Base-by-base conservation (phyloP, 2,797 vertebrate species). In the Mus caroli region DNA sequence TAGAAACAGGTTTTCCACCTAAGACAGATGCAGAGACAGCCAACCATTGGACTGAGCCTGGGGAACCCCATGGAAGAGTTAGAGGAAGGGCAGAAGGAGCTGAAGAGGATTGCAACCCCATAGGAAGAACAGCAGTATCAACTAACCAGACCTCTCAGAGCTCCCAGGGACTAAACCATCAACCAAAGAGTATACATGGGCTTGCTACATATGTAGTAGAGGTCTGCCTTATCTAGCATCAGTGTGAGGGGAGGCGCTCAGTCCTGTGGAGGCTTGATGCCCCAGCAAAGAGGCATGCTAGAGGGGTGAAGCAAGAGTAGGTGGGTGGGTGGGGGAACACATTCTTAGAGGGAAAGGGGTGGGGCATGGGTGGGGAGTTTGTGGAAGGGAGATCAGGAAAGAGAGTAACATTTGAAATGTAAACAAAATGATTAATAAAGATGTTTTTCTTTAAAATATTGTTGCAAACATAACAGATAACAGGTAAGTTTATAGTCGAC, bases 371-470 rank as follows among this genome's bases (percentile, higher is more conserved):
- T 37, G 67, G 34, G n/a, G 31, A 6, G 7, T n/a, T 69, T 7
- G 7, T n/a, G 34, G n/a, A 71, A 69, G 17, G 67, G 67, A 69
- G 67, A 69, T 34, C 15, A 1, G 34, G 34, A 69, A 37, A n/a
- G 69, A n/a, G n/a, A 7, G 20, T 71, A 37, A 71, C 8, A 71
- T 20, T 37, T 37, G n/a, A 71, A 20, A 71, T 71, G 19, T 71
- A 37, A 20, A 71, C 17, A 71, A 71, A 71, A 37, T 71, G 8
- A 71, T 11, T 37, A 71, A 71, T 37, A 37, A 24, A 0, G 37
- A 73, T 2, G 5, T 54, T 91, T 89, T 91, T 91, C 22, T 88
- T 13, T 54, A 13, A 88, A 93, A 92, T 73, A 96, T 20, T 69
- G 79, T 84, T 46, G 17, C 37, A 84, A 64, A 34, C 4, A 31